Percentiles rank a stretch among this genome's conserved stretches.
phyloP scores from a whole-genome alignment of 2,797 vertebrate species.

The Anisognathus igniventris region DNA sequence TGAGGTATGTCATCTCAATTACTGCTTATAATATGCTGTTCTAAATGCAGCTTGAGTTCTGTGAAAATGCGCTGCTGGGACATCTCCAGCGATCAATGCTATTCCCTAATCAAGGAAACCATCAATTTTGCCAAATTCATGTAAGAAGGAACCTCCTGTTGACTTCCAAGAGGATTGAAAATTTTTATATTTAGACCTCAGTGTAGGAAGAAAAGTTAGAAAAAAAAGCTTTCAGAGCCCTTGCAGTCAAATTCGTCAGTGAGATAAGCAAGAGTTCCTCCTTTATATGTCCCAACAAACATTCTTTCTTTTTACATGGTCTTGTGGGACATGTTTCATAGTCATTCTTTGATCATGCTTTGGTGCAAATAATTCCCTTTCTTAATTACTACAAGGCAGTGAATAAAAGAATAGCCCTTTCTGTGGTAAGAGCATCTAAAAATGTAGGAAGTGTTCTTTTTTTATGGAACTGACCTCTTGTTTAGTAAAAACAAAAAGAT shows the following conservation, averaged over 20 bases:
- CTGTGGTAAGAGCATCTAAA: slow-evolving; percentile 32
- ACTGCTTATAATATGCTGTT: neutral
- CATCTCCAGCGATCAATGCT: neutral
- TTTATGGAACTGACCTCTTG: slow-evolving; percentile 17
- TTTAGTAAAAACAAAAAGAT: slow-evolving; percentile 40
- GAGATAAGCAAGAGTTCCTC: neutral
- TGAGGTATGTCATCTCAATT: neutral
- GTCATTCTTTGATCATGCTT: neutral
- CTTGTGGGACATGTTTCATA: neutral
- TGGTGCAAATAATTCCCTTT: neutral
- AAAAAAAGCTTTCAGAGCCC: neutral
- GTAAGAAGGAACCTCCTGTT: neutral
- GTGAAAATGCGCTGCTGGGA: neutral
- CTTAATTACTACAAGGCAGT: neutral
- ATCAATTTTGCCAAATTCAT: neutral
- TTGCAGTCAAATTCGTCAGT: neutral
- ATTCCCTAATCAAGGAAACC: neutral
- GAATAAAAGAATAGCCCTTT: slow-evolving; percentile 20
- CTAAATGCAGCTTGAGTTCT: neutral
- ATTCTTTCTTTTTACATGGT: neutral
- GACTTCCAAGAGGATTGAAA: neutral
- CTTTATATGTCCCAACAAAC: neutral
- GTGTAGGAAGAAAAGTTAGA: neutral
- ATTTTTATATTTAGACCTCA: neutral
- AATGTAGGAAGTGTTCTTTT: slow-evolving; percentile 5